Base-by-base conservation (phyloP, 2,888 invertebrate genomes). In the Polymixis lichenea region DNA sequence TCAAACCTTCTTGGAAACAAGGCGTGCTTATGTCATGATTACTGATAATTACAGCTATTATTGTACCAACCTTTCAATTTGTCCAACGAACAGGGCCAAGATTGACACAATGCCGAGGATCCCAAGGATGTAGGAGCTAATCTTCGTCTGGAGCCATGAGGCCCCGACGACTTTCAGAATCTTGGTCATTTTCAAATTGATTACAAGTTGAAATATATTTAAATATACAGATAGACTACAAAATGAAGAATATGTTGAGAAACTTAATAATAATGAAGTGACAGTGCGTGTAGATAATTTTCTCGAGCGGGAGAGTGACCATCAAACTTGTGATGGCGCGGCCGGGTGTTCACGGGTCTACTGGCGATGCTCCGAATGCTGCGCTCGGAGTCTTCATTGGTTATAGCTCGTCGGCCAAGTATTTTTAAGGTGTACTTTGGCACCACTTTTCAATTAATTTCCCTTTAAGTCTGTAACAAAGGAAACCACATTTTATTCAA, bases 81-180 rank as follows among this genome's bases (percentile, higher is more conserved):
- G 98, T 90, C 97, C 97, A 80, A 98, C 96, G 89, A 98, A 97
- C 80, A 98, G 97, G 68, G 97, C 97, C 87, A 98, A 95, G 82
- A 98, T 97, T 79, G 98, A 98, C 77, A 98, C 94, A 75, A 98
- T 94, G 84, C 97, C 97, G 84, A 98, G 97, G 88, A 97, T 97
- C 75, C 97, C 97, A 84, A 98, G 96, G 88, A 98, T 97, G 91
- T 97, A 98, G 60, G 98, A 97, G 91, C 98, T 98, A 90, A 98
- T 97, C 92, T 98, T 97, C 82, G 98, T 98, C 93, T 98, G 98
- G 89, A 97, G 97, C 98, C 98, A 98, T 75, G 98, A 98, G 91
- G 98, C 98, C 88, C 98, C 98, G 79, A 98, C 98, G 83, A 98
- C 98, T 97, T 98, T 98, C 93, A 98, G 95, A 97, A 98, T 98